These are phyloP conservation scores for Pherbina coryleti DNA, from an alignment of 2,888 invertebrate genomes.

Conservation along the genomic window DNA sequence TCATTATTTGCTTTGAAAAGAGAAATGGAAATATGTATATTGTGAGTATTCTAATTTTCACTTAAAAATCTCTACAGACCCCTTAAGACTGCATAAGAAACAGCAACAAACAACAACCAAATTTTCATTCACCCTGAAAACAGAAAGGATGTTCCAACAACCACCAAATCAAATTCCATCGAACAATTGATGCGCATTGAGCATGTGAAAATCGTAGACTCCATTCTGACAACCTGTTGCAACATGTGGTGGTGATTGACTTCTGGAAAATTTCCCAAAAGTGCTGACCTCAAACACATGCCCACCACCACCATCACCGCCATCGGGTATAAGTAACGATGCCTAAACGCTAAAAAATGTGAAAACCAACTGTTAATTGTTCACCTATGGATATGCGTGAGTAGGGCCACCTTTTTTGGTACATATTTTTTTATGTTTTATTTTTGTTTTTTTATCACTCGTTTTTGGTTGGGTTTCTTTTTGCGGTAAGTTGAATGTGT, in stretches of 20 bases:
- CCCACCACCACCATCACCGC: neutral
- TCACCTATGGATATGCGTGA: slow-evolving; percentile 52
- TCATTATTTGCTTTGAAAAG: no score
- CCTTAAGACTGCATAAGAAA: no score
- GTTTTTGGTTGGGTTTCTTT: slow-evolving; percentile 33
- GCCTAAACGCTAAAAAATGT: slow-evolving; percentile 30
- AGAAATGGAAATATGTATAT: no score
- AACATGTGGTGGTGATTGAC: neutral
- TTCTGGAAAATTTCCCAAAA: neutral
- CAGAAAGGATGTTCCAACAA: neutral
- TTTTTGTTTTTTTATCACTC: slow-evolving; percentile 4
- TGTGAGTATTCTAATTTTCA: no score
- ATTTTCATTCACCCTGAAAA: no score
- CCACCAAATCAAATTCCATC: slow-evolving; percentile 18
- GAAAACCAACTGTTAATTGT: slow-evolving; percentile 55
- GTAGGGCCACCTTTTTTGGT: slow-evolving; percentile 19
- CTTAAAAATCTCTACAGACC: no score
- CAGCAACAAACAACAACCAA: no score
- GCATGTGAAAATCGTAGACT: neutral
- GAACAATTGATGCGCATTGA: slow-evolving; percentile 37
- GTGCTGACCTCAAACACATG: slow-evolving; percentile 5
- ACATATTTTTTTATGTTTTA: slow-evolving; percentile 2
- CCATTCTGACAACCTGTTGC: neutral
- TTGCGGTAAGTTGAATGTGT: slow-evolving; percentile 54
- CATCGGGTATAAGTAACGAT: neutral